These are phyloP conservation scores for Procavia capensis DNA, from an alignment of 2,113 vertebrate species.

Conservation along the genomic window DNA sequence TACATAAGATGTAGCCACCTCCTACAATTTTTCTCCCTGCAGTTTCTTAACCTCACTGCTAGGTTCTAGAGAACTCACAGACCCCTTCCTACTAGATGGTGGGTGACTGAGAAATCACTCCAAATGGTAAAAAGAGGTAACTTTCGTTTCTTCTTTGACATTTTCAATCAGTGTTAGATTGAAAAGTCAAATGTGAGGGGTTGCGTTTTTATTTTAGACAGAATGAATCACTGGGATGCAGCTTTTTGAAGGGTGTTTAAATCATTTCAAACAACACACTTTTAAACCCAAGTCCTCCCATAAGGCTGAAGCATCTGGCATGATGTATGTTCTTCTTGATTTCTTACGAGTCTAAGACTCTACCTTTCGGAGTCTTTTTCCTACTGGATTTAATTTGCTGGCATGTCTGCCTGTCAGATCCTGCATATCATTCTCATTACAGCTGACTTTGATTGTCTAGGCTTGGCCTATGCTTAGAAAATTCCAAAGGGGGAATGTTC, in stretches of 20 bases:
- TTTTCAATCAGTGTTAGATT: conserved; percentile 7
- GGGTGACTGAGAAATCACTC: conserved; percentile 23
- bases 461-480: conserved; percentile 48
- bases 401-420: neutral
- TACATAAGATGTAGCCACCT: conserved; percentile 11
- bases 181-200: conserved; percentile 42
- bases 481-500: conserved; percentile 58
- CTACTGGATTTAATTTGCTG: conserved; percentile 11
- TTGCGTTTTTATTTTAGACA: neutral
- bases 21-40: neutral
- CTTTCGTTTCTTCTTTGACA: neutral
- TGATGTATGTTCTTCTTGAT: conserved; percentile 8
- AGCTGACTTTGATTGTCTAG: conserved; percentile 50
- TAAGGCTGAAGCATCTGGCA: conserved; percentile 39
- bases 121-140: neutral
- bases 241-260: conserved; percentile 39
- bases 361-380: conserved; percentile 15
- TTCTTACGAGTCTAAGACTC: neutral
- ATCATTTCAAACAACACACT: neutral
- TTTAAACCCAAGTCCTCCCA: conserved; percentile 35
- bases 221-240: neutral
- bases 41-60: neutral
- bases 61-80: neutral
- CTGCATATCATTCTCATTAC: conserved; percentile 36
- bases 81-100: neutral